Conservation (phyloP, 2,113 vertebrate genomes). For the Elanus axillaris region DNA sequence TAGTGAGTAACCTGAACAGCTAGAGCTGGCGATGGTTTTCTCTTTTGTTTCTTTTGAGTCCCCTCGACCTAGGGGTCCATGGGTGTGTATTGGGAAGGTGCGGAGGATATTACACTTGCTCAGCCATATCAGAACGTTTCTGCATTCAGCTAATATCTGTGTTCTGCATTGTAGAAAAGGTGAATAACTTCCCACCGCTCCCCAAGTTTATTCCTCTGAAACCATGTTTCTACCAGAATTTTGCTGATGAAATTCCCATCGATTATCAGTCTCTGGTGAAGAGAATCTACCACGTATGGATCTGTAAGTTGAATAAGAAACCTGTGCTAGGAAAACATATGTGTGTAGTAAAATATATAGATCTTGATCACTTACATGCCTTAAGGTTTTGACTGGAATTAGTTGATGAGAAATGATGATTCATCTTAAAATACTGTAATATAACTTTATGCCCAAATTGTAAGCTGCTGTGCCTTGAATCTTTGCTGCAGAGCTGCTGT, state of each 20-base stretch:
- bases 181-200: constrained; percentile 92
- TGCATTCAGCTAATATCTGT: not conserved
- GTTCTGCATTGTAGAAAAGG: constrained; percentile 69
- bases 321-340: not conserved
- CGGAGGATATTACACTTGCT: not conserved
- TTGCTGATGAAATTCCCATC: constrained; percentile 88
- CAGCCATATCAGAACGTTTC: not conserved
- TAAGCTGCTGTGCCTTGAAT: not conserved
- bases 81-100: not conserved
- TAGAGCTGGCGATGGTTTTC: not conserved
- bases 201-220: constrained; percentile 85
- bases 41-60: not conserved
- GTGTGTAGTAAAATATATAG: not conserved
- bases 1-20: not conserved
- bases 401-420: not conserved
- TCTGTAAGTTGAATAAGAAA: constrained; percentile 78
- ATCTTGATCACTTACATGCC: fast-evolving
- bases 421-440: not conserved
- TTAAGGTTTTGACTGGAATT: not conserved
- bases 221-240: constrained; percentile 94
- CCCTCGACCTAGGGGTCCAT: fast-evolving
- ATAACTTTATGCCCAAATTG: not conserved
- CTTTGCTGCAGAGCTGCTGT: not conserved
- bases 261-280: constrained; percentile 84
- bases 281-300: constrained; percentile 89